Base-by-base conservation (phyloP, 2,888 invertebrate genomes). In the Drosophila merina region DNA sequence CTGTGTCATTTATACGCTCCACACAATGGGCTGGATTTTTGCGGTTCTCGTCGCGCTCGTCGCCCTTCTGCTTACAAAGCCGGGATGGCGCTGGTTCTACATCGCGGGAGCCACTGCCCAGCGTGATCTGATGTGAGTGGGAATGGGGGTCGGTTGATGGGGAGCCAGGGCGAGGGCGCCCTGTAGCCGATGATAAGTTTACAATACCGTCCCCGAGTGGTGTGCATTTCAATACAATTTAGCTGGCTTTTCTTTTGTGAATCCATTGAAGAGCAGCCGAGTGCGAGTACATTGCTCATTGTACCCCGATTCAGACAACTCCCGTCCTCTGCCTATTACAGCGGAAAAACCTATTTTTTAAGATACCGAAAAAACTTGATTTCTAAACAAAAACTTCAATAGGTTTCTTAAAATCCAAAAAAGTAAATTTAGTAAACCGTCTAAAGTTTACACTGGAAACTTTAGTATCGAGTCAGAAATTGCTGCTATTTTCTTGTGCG, bases 41-140 rank as follows among this genome's bases (percentile, higher is more conserved):
- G 94, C 96, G 49, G 90, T 94, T 55, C 92, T 95, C 52, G 94
- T 96, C 36, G 94, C 95, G 38, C 86, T 94, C 33, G 83, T 94
- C 44, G 95, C 96, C 12, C 95, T 95, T 88, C 90, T 96, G 57
- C 92, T 95, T 56, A 94, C 94, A 25, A 95, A 95, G 76, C 95
- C 95, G 77, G 93, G 94, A 57, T 95, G 95, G 92, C 93, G 94
- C 88, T 97, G 96, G 96, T 93, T 96, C 76, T 96, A 96, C 90
- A 93, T 97, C 47, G 96, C 96, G 31, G 87, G 93, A 48, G 94
- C 93, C 88, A 97, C 97, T 1, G 92, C 93, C 1, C 95, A 95
- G 1, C 94, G 97, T 78, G 97, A 97, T 92, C 73, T 95, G 56
- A 86, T 75, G 91, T 91, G 75, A 91, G 91, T 90, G 52, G 45